phyloP scores from a whole-genome alignment of 1,140 invertebrate species.

The Maconellicoccus hirsutus region DNA sequence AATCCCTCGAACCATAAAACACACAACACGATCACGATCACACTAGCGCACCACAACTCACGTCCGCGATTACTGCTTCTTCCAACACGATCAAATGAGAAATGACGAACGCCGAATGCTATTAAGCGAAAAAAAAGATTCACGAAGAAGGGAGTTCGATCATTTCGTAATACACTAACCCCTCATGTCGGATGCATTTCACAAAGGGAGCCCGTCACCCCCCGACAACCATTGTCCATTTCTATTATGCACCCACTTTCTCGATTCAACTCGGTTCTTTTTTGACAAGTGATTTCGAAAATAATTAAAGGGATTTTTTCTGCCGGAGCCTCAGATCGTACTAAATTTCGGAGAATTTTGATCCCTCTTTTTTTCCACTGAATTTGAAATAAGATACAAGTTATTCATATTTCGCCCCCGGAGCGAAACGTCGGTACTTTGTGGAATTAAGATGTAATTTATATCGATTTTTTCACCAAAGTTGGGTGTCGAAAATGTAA shows the following conservation, averaged over 20 bases:
- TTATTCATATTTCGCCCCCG: too few relatives aligned
- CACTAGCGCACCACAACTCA: neutral
- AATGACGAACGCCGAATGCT: neutral
- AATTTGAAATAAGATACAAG: too few relatives aligned
- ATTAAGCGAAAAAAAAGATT: neutral
- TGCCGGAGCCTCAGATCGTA: too few relatives aligned
- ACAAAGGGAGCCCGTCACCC: neutral
- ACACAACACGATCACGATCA: neutral
- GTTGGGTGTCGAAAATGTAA: too few relatives aligned
- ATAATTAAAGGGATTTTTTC: neutral
- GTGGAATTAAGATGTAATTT: too few relatives aligned
- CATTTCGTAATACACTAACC: constrained; percentile 4
- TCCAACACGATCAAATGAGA: neutral
- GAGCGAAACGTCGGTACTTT: too few relatives aligned
- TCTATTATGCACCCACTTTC: neutral
- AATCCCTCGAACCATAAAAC: too few relatives aligned
- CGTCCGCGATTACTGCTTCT: neutral
- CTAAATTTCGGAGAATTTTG: too few relatives aligned
- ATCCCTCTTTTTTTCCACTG: too few relatives aligned
- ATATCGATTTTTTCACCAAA: too few relatives aligned
- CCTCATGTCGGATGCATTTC: neutral
- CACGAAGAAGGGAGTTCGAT: neutral
- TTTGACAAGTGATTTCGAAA: constrained; percentile 10
- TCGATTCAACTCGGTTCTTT: neutral
- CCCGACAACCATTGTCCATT: neutral